These are phyloP conservation scores for Neosilurus hyrtlii DNA, from an alignment of 2,797 vertebrate genomes.

Conservation along the genomic window DNA sequence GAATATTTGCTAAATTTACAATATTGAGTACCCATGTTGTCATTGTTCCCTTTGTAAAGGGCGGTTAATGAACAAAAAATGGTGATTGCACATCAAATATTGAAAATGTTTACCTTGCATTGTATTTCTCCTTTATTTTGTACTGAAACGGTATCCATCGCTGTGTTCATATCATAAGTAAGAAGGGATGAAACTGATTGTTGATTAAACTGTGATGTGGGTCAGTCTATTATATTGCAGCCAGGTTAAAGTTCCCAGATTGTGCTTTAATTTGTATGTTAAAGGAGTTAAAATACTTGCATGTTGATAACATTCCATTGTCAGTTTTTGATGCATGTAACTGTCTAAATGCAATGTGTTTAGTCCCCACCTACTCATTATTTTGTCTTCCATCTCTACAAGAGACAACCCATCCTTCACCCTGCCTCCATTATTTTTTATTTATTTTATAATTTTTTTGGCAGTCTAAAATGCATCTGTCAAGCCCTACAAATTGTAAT, in stretches of 20 bases:
- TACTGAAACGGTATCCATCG: slow-evolving; percentile 35
- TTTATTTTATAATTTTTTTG: no score
- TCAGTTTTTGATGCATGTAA: not conserved
- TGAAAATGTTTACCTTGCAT: slow-evolving; percentile 20
- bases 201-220: not conserved
- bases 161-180: slow-evolving; percentile 26
- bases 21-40: not conserved
- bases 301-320: slow-evolving; percentile 7
- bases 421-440: no score
- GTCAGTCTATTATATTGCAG: not conserved
- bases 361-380: not conserved
- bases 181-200: slow-evolving; percentile 30
- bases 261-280: not conserved
- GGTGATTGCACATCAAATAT: slow-evolving; percentile 23
- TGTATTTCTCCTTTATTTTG: slow-evolving; percentile 22
- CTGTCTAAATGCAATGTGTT: not conserved
- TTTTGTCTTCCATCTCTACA: not conserved
- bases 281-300: not conserved
- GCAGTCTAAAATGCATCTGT: not conserved
- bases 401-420: no score
- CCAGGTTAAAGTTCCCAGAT: not conserved
- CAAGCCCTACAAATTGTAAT: not conserved
- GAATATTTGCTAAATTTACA: slow-evolving; percentile 39
- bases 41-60: slow-evolving; percentile 27
- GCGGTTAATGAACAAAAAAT: slow-evolving; percentile 23